Base-by-base conservation (phyloP, 2,113 vertebrate genomes). In the Oncorhynchus gorbuscha region DNA sequence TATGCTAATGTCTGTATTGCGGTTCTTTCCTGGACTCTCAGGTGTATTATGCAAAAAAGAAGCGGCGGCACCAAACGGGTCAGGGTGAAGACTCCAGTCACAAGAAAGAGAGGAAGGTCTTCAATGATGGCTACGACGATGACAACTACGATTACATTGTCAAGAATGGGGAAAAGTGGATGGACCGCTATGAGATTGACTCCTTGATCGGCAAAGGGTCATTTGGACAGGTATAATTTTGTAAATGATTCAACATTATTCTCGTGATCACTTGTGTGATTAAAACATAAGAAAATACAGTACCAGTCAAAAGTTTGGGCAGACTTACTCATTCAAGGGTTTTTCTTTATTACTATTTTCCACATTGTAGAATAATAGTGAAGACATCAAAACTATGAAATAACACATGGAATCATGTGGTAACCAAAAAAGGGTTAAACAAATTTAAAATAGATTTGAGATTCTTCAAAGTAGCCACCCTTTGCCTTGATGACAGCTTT, bases 11-110 rank as follows among this genome's bases (percentile, higher is more conserved):
- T 76, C 1, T 78, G 3, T 58, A 72, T 18, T 74, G 26, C 5
- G 28, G 14, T 45, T 69, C 49, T 55, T 18, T 5, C 22, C 24
- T 64, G 2, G 26, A 20, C 67, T 66, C 14, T 45, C 98, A 99
- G 97, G 98, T 99, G 91, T 99, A 99, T 98, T 99, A 99, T 99
- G 97, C 97, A 98, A 99, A 99, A 95, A 99, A 99, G 97, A 99
- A 99, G 92, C 92, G 98, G 86, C 95, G 98, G 89, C 97, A 99
- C 92, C 98, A 99, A 83, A 97, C 98, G 92, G 98, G 97, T 91
- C 97, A 99, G 91, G 96, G 97, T 86, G 98, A 99, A 90, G 98
- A 99, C 90, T 98, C 98, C 64, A 99, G 97, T 94, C 97, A 99
- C 85, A 99, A 99, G 89, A 99, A 99, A 89, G 98, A 99, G 87